Percentiles rank a stretch among this genome's conserved stretches.
Conservation (phyloP, 2,888 invertebrate species). For the Oscheius sp. region DNA sequence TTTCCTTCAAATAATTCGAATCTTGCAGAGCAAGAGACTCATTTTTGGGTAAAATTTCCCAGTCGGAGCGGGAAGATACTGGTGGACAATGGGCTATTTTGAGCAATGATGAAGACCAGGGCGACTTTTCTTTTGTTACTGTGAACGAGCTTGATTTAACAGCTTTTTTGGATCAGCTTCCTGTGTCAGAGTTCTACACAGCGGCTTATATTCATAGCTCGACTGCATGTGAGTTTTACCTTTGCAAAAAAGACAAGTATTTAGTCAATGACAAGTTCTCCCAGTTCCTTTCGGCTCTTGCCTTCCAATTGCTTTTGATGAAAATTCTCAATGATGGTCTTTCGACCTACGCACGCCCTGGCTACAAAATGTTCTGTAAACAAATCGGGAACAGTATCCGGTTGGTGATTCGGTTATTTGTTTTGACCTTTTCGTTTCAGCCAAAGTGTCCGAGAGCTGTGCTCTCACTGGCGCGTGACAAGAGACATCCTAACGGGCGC, state of each 20-base stretch:
- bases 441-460: slow-evolving; percentile 60
- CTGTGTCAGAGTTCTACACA: slow-evolving; percentile 60
- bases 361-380: slow-evolving; percentile 62
- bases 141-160: slow-evolving; percentile 63
- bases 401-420: slow-evolving; percentile 36
- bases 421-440: slow-evolving; percentile 31
- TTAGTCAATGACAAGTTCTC: slow-evolving; percentile 54
- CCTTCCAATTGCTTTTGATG: slow-evolving; percentile 59
- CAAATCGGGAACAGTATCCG: slow-evolving; percentile 62
- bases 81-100: slow-evolving; percentile 54
- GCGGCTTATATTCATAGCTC: slow-evolving; percentile 58
- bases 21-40: slow-evolving; percentile 52
- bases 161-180: slow-evolving; percentile 62
- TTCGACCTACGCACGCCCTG: slow-evolving; percentile 53
- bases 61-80: slow-evolving; percentile 51
- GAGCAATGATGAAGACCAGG: slow-evolving; percentile 50
- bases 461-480: slow-evolving; percentile 57
- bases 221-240: slow-evolving; percentile 41
- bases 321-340: slow-evolving; percentile 66
- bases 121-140: slow-evolving; percentile 53
- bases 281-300: slow-evolving; percentile 61
- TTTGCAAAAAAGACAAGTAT: slow-evolving; percentile 11
- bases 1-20: too few relatives aligned
- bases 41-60: slow-evolving; percentile 48
- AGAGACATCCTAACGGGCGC: slow-evolving; percentile 34